phyloP scores from a whole-genome alignment of 2,888 invertebrate species.

The Anoncus sp. region DNA sequence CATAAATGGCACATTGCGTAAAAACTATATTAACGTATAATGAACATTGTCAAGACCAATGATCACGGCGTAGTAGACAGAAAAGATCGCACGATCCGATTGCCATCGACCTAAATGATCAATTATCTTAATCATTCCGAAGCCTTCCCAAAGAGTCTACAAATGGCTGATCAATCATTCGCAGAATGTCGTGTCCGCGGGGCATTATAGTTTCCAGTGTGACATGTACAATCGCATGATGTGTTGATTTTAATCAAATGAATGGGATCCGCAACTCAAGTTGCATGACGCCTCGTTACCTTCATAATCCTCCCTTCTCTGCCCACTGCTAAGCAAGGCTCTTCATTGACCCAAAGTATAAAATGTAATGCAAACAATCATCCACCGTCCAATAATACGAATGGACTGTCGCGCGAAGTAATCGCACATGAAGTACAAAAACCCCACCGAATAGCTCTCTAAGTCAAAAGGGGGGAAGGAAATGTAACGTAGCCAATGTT shows the following conservation, averaged over 20 bases:
- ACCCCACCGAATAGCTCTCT: no score
- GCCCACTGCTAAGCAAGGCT: not conserved
- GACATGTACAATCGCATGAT: not conserved
- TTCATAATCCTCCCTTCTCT: slow-evolving; percentile 5
- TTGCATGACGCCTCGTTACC: not conserved
- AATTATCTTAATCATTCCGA: not conserved
- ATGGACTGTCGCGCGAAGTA: no score
- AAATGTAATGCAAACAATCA: no score
- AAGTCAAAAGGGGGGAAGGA: no score
- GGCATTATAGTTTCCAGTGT: not conserved
- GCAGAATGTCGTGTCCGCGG: not conserved
- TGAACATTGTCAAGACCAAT: no score
- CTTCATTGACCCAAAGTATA: not conserved
- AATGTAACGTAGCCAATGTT: not conserved
- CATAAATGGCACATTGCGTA: no score
- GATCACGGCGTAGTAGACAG: no score
- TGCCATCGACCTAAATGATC: not conserved
- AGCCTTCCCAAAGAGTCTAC: not conserved
- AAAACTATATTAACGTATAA: no score
- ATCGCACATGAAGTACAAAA: no score
- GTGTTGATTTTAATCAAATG: slow-evolving; percentile 7
- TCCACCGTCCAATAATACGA: no score
- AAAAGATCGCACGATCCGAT: not conserved
- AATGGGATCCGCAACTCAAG: slow-evolving; percentile 22
- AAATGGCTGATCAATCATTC: slow-evolving; percentile 21